These are phyloP conservation scores for Drosophila monieri DNA, from an alignment of 2,888 invertebrate genomes.

Conservation along the genomic window DNA sequence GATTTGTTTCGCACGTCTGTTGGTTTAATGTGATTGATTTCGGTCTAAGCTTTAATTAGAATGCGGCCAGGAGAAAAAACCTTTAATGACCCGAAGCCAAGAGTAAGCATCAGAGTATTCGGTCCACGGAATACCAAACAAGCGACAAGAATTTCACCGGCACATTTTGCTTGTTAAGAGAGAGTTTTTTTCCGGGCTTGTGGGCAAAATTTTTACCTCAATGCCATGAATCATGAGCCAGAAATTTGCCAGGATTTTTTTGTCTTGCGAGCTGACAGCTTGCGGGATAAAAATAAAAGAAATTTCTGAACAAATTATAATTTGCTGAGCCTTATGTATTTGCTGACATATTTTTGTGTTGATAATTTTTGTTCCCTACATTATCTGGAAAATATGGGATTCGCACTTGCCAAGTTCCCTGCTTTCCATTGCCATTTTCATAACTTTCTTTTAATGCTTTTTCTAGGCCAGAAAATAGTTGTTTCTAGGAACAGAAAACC, in stretches of 20 bases:
- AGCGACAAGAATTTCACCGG: slow-evolving; percentile 1
- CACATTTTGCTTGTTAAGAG: slow-evolving; percentile 3
- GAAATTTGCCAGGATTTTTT: slow-evolving; percentile 61
- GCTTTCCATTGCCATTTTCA: background rate
- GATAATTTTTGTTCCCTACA: background rate
- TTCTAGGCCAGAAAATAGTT: slow-evolving; percentile 22
- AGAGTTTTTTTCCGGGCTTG: background rate
- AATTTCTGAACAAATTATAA: background rate
- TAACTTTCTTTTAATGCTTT: background rate
- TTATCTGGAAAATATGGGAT: background rate
- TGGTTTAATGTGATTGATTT: slow-evolving; percentile 59
- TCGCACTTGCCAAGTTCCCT: background rate
- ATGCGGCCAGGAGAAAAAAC: slow-evolving; percentile 10
- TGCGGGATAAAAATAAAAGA: background rate
- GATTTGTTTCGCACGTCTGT: slow-evolving; percentile 25
- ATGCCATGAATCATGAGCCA: slow-evolving; percentile 61
- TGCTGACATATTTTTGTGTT: background rate
- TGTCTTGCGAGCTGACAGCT: slow-evolving; percentile 1
- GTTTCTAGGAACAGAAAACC: slow-evolving; percentile 16
- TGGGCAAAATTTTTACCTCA: slow-evolving; percentile 2
- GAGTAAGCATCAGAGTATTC: slow-evolving; percentile 4
- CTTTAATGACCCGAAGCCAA: slow-evolving; percentile 44
- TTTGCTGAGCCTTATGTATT: background rate
- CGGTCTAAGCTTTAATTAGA: slow-evolving; percentile 53
- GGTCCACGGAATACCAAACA: background rate